Percentiles rank a stretch among this genome's conserved stretches.
Conservation (phyloP, 2,113 vertebrate genomes). For the Rostratula benghalensis region DNA sequence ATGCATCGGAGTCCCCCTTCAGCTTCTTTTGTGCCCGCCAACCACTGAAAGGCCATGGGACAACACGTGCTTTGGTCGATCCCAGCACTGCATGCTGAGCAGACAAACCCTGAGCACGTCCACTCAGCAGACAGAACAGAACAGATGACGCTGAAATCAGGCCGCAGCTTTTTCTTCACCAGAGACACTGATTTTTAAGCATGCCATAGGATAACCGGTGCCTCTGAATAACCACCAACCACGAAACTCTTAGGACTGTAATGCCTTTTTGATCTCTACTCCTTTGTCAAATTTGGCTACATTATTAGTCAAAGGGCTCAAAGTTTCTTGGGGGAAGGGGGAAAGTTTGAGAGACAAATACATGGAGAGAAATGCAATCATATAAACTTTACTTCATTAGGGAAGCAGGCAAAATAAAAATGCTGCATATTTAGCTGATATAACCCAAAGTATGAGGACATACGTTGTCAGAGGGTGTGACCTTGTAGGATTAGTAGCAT, state of each 20-base stretch:
- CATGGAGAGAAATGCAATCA: background rate
- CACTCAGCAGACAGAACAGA: background rate
- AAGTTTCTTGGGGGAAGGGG: background rate
- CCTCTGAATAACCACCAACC: background rate
- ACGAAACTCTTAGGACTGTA: background rate
- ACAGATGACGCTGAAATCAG: accelerated
- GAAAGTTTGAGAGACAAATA: background rate
- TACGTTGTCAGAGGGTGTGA: background rate
- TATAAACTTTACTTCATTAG: background rate
- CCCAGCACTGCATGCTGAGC: accelerated
- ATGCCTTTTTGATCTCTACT: background rate
- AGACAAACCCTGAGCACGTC: background rate
- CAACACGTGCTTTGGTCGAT: accelerated
- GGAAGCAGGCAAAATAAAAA: background rate
- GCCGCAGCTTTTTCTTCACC: background rate
- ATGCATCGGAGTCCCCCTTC: accelerated
- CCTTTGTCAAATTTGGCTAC: background rate
- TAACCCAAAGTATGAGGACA: background rate
- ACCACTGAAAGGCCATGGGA: background rate
- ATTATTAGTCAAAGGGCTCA: background rate
- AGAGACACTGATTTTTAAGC: background rate
- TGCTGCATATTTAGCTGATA: background rate
- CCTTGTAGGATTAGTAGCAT: background rate
- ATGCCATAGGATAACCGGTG: background rate
- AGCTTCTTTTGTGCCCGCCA: background rate